These are phyloP conservation scores for Luscinia luscinia DNA, from an alignment of 2,797 vertebrate genomes.

Conservation along the genomic window DNA sequence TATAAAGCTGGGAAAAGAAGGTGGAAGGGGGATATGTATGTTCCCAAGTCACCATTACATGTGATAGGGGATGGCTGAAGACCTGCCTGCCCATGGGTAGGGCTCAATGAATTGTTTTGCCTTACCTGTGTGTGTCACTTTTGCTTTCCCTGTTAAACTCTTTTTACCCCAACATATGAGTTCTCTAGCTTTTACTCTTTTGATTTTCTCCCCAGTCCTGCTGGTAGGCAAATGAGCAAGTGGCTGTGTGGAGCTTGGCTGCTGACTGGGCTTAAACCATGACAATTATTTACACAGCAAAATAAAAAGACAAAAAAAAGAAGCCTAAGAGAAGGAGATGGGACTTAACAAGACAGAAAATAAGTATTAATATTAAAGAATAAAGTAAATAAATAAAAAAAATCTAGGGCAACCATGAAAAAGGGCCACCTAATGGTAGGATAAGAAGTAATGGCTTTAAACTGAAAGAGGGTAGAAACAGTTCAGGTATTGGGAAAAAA, in stretches of 20 bases:
- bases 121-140: not conserved
- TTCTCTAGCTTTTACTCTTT: not conserved
- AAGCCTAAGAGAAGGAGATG: not conserved
- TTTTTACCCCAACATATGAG: not conserved
- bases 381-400: not conserved
- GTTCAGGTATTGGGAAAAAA: not conserved
- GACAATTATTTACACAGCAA: not conserved
- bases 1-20: not conserved
- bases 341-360: not conserved
- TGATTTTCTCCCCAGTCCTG: rapidly evolving
- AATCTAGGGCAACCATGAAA: not conserved
- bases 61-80: not conserved
- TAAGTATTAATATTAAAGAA: not conserved
- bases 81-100: too few relatives aligned
- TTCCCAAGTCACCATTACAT: not conserved
- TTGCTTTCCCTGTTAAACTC: not conserved
- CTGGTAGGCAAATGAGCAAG: not conserved
- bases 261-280: not conserved
- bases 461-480: not conserved
- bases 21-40: not conserved
- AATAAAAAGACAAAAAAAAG: too few relatives aligned
- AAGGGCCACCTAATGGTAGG: not conserved
- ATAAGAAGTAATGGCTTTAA: not conserved
- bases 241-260: not conserved
- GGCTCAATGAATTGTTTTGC: not conserved